Conservation (phyloP, 1,140 invertebrate species). For the Drosophila bocqueti region DNA sequence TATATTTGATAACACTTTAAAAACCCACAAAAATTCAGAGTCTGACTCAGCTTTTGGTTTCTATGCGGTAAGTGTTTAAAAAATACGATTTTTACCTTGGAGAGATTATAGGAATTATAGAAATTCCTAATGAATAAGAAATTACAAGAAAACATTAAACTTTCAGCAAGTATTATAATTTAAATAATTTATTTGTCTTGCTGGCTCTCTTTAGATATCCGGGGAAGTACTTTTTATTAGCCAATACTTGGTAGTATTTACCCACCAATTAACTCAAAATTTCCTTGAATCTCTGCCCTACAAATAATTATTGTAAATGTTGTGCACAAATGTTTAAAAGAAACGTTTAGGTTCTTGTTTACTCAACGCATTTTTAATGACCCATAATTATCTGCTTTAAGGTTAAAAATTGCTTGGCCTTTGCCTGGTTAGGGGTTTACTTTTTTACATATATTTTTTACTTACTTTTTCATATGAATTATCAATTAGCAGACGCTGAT, state of each 20-base stretch:
- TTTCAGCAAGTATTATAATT: neutral
- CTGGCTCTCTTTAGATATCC: too few relatives aligned
- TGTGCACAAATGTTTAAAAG: neutral
- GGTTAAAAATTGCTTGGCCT: neutral
- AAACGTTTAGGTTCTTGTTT: neutral
- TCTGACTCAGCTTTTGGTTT: constrained; percentile 12
- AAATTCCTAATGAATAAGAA: too few relatives aligned
- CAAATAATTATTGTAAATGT: neutral
- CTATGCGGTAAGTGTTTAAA: neutral
- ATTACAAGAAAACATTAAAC: neutral
- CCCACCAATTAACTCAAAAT: neutral
- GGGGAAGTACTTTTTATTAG: neutral
- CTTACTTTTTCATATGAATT: neutral
- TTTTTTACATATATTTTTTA: neutral
- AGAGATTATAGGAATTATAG: neutral
- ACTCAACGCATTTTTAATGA: constrained; percentile 1
- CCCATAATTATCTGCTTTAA: neutral
- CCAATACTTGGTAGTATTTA: neutral
- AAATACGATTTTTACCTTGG: neutral
- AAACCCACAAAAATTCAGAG: neutral
- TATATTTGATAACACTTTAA: constrained; percentile 3
- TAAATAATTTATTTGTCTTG: neutral
- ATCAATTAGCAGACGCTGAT: constrained; percentile 2
- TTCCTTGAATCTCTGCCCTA: neutral
- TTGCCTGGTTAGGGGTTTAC: constrained; percentile 1